Conservation (phyloP, 2,797 vertebrate genomes). For the Falco naumanni region DNA sequence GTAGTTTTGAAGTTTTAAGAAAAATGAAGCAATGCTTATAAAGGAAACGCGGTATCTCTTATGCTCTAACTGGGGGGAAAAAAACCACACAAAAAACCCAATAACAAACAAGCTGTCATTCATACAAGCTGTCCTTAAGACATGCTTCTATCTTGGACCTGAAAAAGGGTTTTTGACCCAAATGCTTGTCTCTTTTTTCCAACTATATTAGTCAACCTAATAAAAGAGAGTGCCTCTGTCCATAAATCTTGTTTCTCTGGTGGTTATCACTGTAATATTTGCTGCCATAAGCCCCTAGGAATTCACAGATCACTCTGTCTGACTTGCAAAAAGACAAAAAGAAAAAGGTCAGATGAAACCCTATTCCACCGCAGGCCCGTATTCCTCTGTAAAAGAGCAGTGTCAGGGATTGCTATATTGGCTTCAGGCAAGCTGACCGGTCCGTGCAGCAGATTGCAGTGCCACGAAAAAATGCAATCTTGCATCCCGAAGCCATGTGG, state of each 20-base stretch:
- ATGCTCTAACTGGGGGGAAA: not conserved
- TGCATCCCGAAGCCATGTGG: rapidly evolving
- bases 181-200: not conserved
- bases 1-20: not conserved
- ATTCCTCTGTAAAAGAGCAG: not conserved
- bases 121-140: not conserved
- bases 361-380: not conserved
- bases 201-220: not conserved
- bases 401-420: rapidly evolving
- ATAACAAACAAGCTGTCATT: not conserved
- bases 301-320: not conserved
- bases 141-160: not conserved
- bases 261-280: not conserved
- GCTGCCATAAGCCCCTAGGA: not conserved
- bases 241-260: not conserved
- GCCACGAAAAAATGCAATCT: not conserved
- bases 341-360: not conserved
- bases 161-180: not conserved
- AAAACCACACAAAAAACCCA: not conserved
- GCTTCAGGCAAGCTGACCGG: not conserved
- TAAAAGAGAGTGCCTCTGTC: not conserved
- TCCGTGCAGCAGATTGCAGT: too few species aligned
- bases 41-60: not conserved
- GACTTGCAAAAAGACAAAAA: not conserved
- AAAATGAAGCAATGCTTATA: not conserved